phyloP scores from a whole-genome alignment of 2,797 vertebrate species.

The Acanthis flammea region DNA sequence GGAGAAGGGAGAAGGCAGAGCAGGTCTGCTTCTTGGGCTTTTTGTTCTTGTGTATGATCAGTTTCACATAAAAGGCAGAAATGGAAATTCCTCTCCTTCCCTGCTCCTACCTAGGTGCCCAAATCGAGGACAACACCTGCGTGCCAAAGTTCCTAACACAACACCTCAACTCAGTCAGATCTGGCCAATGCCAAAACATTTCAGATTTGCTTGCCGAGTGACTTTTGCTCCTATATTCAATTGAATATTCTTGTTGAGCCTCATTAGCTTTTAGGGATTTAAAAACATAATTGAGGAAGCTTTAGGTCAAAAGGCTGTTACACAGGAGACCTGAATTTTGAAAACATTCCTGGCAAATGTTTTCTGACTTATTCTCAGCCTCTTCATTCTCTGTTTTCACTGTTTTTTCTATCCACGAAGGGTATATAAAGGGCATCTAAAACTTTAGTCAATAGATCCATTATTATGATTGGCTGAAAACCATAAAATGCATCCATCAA shows the following conservation, averaged over 20 bases:
- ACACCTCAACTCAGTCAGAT: not conserved
- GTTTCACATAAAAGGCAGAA: not conserved
- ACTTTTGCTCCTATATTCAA: not conserved
- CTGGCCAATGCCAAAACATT: not conserved
- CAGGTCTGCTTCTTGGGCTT: not conserved
- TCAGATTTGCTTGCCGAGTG: not conserved
- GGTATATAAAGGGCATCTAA: conserved; percentile 75
- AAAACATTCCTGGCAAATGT: conserved; percentile 4
- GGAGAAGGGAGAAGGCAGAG: not conserved
- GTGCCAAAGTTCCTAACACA: accelerated
- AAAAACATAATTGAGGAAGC: not conserved
- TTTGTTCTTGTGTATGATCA: not conserved
- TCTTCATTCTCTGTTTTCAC: not conserved
- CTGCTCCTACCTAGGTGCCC: not conserved
- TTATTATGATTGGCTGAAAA: conserved; percentile 83
- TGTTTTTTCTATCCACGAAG: conserved; percentile 67
- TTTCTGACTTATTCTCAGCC: conserved; percentile 50
- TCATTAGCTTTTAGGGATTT: not conserved
- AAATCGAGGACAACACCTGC: not conserved
- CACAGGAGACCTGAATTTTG: not conserved
- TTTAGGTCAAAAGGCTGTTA: not conserved
- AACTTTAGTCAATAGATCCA: conserved; percentile 80
- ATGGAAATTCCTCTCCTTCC: not conserved
- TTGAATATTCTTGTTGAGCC: not conserved
- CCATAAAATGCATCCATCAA: conserved; percentile 81